phyloP scores from a whole-genome alignment of 1,140 invertebrate species.

The Zophobas atratus region DNA sequence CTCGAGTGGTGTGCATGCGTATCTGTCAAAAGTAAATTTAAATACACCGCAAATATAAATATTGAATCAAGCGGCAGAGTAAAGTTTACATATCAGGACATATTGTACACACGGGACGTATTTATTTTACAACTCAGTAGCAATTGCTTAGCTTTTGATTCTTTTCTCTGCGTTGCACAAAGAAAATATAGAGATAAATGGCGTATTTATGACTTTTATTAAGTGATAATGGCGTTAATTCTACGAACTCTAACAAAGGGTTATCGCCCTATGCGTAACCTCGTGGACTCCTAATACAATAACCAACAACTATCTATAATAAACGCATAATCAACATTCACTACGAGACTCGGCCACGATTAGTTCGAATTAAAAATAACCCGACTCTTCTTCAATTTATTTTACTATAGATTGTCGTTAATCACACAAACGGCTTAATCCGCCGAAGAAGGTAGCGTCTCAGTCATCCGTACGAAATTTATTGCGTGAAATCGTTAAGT shows the following conservation, averaged over 20 bases:
- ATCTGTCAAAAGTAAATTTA: constrained; percentile 49
- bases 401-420: constrained; percentile 1
- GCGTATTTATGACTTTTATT: constrained; percentile 39
- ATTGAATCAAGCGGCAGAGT: constrained; percentile 40
- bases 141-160: constrained; percentile 36
- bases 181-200: constrained; percentile 32
- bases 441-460: constrained; percentile 15
- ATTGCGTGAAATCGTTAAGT: constrained; percentile 39
- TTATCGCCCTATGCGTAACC: constrained; percentile 28
- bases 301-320: neutral
- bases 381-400: too few species aligned
- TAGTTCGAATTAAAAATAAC: too few species aligned
- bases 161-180: neutral
- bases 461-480: constrained; percentile 27
- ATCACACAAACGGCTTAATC: constrained; percentile 18
- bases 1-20: constrained; percentile 40
- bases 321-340: neutral
- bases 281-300: neutral
- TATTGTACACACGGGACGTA: constrained; percentile 42
- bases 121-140: constrained; percentile 47
- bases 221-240: constrained; percentile 35
- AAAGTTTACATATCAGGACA: constrained; percentile 49
- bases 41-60: constrained; percentile 50
- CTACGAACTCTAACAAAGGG: constrained; percentile 34
- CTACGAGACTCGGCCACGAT: neutral